Evolutionary conservation across 2,797 vertebrate genomes (phyloP).

Genomic region (Periophthalmus magnuspinnatus): DNA sequence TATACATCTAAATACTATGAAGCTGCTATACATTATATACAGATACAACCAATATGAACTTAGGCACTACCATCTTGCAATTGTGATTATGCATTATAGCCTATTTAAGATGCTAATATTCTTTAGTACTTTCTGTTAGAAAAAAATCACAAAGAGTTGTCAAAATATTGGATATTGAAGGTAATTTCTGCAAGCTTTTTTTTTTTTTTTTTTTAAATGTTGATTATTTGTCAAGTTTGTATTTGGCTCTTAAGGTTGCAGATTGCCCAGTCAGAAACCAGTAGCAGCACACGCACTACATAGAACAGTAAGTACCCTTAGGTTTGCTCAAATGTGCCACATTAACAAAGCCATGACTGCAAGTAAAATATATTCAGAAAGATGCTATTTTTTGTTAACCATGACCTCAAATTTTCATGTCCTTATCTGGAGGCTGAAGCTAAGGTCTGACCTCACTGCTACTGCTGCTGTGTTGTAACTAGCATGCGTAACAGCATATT

Average conservation of each 20-base stretch:
- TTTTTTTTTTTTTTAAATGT: background rate
- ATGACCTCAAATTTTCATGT: background rate
- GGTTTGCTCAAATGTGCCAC: background rate
- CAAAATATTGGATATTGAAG: background rate
- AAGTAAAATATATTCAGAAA: background rate
- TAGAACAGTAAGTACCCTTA: background rate
- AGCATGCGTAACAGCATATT: slow-evolving; percentile 4
- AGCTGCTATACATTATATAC: background rate
- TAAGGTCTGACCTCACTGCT: slow-evolving; percentile 6
- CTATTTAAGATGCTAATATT: background rate
- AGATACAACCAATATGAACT: background rate
- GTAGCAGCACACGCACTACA: background rate
- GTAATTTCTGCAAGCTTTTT: background rate
- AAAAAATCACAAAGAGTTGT: background rate
- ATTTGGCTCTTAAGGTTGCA: background rate
- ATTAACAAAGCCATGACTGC: background rate
- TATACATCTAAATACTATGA: background rate
- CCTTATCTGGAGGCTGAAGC: background rate
- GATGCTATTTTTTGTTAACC: slow-evolving; percentile 1
- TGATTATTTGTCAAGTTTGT: too few relatives aligned
- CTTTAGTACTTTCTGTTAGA: background rate
- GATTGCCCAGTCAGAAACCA: background rate
- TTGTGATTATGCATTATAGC: background rate
- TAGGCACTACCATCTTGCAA: background rate
- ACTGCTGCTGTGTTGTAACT: slow-evolving; percentile 8